A percentile compares a stretch with the other conserved stretches of the same genome.
These are phyloP conservation scores for Pseudochirops cupreus DNA, from an alignment of 2,797 vertebrate genomes.

Conservation along the genomic window DNA sequence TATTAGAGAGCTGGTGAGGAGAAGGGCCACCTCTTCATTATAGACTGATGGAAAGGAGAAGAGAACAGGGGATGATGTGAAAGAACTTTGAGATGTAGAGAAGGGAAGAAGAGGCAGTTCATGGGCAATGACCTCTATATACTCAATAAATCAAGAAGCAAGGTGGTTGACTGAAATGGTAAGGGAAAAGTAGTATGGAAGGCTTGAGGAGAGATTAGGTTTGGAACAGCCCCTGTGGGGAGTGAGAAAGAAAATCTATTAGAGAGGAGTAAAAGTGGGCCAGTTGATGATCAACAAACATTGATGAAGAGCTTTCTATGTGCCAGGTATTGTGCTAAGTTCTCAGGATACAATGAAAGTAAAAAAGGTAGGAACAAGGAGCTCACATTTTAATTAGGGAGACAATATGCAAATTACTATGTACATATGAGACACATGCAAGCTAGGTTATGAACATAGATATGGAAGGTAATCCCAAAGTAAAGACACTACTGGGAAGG, in stretches of 20 bases:
- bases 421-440: neutral
- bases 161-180: neutral
- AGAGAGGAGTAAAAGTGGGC: neutral
- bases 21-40: neutral
- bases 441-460: neutral
- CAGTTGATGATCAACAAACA: neutral
- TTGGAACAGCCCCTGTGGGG: neutral
- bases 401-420: neutral
- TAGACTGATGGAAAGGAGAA: neutral
- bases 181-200: neutral
- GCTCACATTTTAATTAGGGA: neutral
- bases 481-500: neutral
- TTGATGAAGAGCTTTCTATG: neutral
- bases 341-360: neutral
- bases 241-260: neutral
- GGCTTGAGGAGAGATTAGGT: neutral
- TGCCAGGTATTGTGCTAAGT: neutral
- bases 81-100: neutral
- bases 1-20: neutral
- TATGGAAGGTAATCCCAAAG: neutral
- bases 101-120: neutral
- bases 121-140: neutral
- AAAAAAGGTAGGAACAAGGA: neutral
- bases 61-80: neutral
- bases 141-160: neutral